Evolutionary conservation across 2,113 vertebrate species (phyloP), one percentile per base, ranked within the genome.

Genomic region (Cepphus grylle): DNA sequence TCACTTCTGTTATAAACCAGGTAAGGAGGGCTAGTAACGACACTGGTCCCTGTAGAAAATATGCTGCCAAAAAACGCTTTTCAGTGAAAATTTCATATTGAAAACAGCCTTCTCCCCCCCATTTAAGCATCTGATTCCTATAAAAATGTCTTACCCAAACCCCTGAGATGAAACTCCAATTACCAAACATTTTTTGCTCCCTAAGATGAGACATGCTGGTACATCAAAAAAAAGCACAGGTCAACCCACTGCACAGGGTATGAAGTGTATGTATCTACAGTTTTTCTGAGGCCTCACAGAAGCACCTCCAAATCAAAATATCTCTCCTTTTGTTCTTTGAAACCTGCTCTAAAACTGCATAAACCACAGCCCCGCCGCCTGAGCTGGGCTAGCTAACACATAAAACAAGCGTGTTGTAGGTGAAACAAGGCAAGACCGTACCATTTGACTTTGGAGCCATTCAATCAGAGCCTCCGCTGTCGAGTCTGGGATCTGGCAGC

Each of bases 391-490:
- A 52, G 49, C 17, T 65, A 59, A 32, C 8, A 23, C 1, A 49
- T 14, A 13, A 17, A 59, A 27, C 0, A 3, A 73, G 55, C 5
- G 2, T 2, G 4, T 50, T 3, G 34, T 1, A 1, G 34, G 23
- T n/a, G 22, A 74, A 66, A 27, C 7, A 73, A 74, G 62, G 32
- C 2, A 5, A 88, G 27, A 56, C 40, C 42, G 34, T 98, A 99
- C 99, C 99, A 99, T 97, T 45, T 99, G 99, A 82, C 98, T 99
- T 61, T 99, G 99, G 23, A 99, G 99, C 99, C 99, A 99, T 56
- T 99, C 98, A 0, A 98, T 97, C 90, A 99, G 97, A 34, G 98
- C 97, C 73, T 99, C 99, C 0, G 99, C 99, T 0, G 99, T 99
- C 1, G 99, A 99, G 69, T 99, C 99, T 0, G 99, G 99, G 87